A percentile compares a stretch with the other conserved stretches of the same genome.
Conservation (phyloP, 2,113 vertebrate genomes). For the Propithecus coquereli region DNA sequence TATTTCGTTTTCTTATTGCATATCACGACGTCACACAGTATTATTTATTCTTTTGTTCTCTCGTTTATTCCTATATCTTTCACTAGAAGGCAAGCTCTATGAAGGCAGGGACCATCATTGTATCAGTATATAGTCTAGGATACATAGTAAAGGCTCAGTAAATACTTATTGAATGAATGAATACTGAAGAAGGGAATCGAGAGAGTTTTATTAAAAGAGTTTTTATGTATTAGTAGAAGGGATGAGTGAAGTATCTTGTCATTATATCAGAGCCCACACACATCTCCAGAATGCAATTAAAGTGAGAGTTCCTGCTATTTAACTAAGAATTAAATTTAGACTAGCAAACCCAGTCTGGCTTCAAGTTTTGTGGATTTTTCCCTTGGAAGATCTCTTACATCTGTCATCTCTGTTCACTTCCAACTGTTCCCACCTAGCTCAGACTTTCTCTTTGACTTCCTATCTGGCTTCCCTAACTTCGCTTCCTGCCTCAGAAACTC, state of each 20-base stretch:
- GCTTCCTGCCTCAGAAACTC: neutral
- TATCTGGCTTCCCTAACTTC: neutral
- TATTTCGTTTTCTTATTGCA: neutral
- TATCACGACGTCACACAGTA: neutral
- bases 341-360: neutral
- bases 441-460: neutral
- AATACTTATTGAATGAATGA: neutral
- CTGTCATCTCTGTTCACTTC: neutral
- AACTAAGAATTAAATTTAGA: neutral
- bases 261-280: neutral
- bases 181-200: neutral
- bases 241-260: neutral
- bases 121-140: neutral
- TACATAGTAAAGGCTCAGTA: neutral
- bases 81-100: neutral
- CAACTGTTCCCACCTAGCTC: neutral
- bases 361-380: neutral
- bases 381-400: neutral
- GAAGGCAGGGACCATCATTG: neutral
- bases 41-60: neutral
- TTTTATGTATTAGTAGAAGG: neutral
- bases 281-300: neutral
- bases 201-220: neutral
- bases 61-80: neutral
- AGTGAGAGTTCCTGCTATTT: conserved; percentile 11